phyloP scores from a whole-genome alignment of 2,888 invertebrate species.

The Apodemia zela region DNA sequence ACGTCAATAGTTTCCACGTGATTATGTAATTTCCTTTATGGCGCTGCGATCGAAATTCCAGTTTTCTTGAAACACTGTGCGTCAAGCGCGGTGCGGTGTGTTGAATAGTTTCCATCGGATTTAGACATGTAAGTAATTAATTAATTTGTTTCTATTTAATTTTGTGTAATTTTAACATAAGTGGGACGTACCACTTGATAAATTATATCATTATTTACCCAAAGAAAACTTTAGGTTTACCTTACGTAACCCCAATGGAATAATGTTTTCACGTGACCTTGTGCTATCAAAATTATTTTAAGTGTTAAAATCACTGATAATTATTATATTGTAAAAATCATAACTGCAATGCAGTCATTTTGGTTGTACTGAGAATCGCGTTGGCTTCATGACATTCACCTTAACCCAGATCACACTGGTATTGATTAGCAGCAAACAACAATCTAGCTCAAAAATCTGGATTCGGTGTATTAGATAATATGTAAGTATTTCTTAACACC shows the following conservation, averaged over 20 bases:
- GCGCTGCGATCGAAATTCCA: constrained; percentile 53
- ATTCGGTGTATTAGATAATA: not conserved
- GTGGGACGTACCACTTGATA: not conserved
- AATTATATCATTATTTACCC: not conserved
- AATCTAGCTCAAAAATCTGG: not conserved
- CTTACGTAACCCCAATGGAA: constrained; percentile 74
- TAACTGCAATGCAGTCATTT: constrained; percentile 15
- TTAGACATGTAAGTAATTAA: constrained; percentile 66
- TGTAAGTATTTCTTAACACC: not conserved
- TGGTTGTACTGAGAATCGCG: not conserved
- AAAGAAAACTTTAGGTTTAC: constrained; percentile 36
- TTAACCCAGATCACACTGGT: constrained; percentile 7
- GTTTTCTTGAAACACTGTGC: constrained; percentile 72
- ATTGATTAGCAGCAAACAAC: constrained; percentile 7
- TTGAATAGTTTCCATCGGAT: constrained; percentile 60
- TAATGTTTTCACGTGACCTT: constrained; percentile 77
- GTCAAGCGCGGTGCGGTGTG: constrained; percentile 70
- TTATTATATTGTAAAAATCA: not conserved
- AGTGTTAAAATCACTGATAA: constrained; percentile 12
- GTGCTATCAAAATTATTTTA: constrained; percentile 41
- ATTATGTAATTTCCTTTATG: constrained; percentile 67
- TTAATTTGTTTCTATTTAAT: constrained; percentile 21
- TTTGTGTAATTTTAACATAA: not conserved
- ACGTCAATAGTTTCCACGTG: constrained; percentile 50
- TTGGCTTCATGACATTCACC: constrained; percentile 10